These are phyloP conservation scores for Heliconius hortense DNA, from an alignment of 2,888 invertebrate genomes.

Conservation along the genomic window DNA sequence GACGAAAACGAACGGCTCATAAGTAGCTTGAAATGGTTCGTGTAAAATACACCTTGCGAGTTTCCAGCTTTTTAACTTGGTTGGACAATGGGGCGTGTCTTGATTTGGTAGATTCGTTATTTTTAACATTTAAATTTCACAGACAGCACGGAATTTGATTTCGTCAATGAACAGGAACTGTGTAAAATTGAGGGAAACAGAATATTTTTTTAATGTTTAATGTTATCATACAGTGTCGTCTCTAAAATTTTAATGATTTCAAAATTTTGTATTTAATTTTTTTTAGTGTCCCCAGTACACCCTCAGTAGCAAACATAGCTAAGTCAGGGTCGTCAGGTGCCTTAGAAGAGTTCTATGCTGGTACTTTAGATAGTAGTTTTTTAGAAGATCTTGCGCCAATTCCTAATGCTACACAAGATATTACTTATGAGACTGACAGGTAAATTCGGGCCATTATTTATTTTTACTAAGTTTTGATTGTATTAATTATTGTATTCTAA, in stretches of 20 bases:
- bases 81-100: too few relatives aligned
- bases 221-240: background rate
- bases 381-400: conserved; percentile 84
- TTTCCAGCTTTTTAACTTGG: too few relatives aligned
- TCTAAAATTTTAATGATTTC: background rate
- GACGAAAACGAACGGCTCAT: too few relatives aligned
- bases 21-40: too few relatives aligned
- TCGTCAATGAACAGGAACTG: too few relatives aligned
- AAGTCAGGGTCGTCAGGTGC: conserved; percentile 83
- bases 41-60: too few relatives aligned
- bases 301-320: conserved; percentile 55
- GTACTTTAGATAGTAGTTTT: conserved; percentile 88
- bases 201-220: background rate
- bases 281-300: conserved; percentile 58
- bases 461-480: too few relatives aligned
- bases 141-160: too few relatives aligned
- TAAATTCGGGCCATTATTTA: conserved; percentile 39
- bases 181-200: too few relatives aligned
- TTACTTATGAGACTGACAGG: conserved; percentile 67
- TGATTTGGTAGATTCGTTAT: too few relatives aligned
- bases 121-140: too few relatives aligned
- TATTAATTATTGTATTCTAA: too few relatives aligned
- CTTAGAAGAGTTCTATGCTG: conserved; percentile 82
- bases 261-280: background rate
- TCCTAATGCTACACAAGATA: conserved; percentile 54